A percentile compares a stretch with the other conserved stretches of the same genome.
These are phyloP conservation scores for Margaritifera margaritifera DNA, from an alignment of 2,888 invertebrate genomes.

Conservation along the genomic window DNA sequence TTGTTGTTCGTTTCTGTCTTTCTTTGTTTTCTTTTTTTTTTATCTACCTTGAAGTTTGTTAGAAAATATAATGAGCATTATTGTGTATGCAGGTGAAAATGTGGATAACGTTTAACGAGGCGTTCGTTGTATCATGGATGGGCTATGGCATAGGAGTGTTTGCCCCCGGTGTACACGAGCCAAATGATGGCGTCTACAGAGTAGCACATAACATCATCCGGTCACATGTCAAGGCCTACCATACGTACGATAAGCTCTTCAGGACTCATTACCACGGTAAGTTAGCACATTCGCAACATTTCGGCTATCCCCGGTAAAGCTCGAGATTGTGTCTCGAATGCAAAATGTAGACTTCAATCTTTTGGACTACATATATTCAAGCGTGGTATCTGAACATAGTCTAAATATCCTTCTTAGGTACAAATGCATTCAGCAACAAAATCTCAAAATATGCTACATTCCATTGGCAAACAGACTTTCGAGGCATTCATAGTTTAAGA, in stretches of 20 bases:
- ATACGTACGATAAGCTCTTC: slow-evolving; percentile 69
- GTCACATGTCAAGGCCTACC: slow-evolving; percentile 80
- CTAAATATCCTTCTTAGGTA: too few species aligned
- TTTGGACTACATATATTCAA: too few species aligned
- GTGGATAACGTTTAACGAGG: slow-evolving; percentile 87
- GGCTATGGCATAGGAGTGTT: slow-evolving; percentile 54
- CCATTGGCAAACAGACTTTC: too few species aligned
- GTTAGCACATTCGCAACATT: not conserved
- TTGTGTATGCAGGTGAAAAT: slow-evolving; percentile 70
- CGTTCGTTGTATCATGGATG: slow-evolving; percentile 70
- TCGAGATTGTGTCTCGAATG: too few species aligned
- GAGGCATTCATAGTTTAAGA: too few species aligned
- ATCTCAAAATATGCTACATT: too few species aligned
- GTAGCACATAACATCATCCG: slow-evolving; percentile 79
- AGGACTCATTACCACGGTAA: slow-evolving; percentile 38
- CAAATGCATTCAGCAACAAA: too few species aligned
- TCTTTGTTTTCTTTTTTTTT: not conserved
- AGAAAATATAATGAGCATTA: not conserved
- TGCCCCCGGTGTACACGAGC: slow-evolving; percentile 47
- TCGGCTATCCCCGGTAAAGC: not conserved
- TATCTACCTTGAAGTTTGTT: not conserved
- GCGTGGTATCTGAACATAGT: too few species aligned
- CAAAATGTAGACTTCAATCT: too few species aligned
- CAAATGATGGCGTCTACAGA: slow-evolving; percentile 75
- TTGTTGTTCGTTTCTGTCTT: not conserved